These are phyloP conservation scores for Cochlearius cochlearius DNA, from an alignment of 2,113 vertebrate species.

Conservation along the genomic window DNA sequence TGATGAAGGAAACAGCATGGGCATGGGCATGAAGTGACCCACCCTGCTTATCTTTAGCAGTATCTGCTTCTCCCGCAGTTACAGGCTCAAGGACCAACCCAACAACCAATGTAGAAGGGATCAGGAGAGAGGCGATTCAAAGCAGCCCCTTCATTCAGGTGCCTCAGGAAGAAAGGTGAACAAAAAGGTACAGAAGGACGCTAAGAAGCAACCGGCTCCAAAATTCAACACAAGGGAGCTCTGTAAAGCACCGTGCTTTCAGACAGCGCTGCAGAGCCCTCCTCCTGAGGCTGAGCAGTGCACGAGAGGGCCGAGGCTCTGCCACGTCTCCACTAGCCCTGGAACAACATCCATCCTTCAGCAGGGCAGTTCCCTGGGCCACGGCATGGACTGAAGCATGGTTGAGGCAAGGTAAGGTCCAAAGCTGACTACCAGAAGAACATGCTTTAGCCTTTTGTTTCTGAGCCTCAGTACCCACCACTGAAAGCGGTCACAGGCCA, in stretches of 20 bases:
- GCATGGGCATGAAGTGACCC: no score
- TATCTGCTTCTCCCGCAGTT: background rate
- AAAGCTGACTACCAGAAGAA: background rate
- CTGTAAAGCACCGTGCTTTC: background rate
- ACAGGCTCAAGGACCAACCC: background rate
- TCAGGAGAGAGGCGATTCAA: background rate
- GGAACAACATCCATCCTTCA: background rate
- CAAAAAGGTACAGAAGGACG: background rate
- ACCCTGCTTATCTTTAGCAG: background rate
- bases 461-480: background rate
- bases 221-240: background rate
- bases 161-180: background rate
- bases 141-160: background rate
- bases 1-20: background rate
- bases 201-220: background rate
- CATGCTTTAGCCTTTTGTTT: background rate
- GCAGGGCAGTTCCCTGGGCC: background rate
- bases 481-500: background rate
- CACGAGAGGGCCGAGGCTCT: background rate
- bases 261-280: background rate
- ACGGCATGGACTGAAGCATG: accelerated
- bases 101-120: background rate
- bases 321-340: background rate
- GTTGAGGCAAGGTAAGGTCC: background rate
- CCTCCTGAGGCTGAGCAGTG: background rate